Base-by-base conservation (phyloP, 1,140 invertebrate genomes). In the Hypothenemus hampei region DNA sequence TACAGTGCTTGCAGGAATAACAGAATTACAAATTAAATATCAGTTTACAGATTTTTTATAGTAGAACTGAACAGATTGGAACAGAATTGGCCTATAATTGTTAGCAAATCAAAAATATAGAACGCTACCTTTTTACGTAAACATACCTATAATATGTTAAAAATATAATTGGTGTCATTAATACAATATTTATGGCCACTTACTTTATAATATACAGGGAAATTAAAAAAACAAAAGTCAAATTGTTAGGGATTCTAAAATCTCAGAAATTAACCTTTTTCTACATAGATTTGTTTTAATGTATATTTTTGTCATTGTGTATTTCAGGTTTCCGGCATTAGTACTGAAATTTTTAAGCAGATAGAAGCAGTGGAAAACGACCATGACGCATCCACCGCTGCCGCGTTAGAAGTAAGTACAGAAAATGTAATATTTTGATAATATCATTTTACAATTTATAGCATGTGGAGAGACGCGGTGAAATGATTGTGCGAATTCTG, bases 321-420 rank as follows among this genome's bases (percentile, higher is more conserved):
- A n/a, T 76, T 77, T 49, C 75, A 91, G 88, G 86, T 92, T 65
- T 91, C 87, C 72, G 92, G 92, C 64, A 94, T 96, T 65, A 93
- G 90, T 69, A 89, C 87, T 65, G 92, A 95, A 75, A 93, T 95
- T 73, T 96, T 95, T 78, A 87, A 91, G 61, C 91, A 95, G 79
- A 90, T 96, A 78, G 91, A 96, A 77, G 89, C 89, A 57, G 86
- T 95, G 57, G 92, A 95, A 76, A 93, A 94, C 75, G 91, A 94
- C 73, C 89, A 92, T 76, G 91, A 94, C 74, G 86, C 88, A 36
- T 89, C 88, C 50, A 93, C 89, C 58, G 90, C 91, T 41, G 89
- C 89, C 26, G 89, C 90, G 36, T 79, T 94, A 71, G 89, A 92
- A 75, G 80, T 81, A 64, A 73, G 65, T 59, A 11, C 13, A 31